Conservation (phyloP, 1,140 invertebrate species). For the Asobara japonica region DNA sequence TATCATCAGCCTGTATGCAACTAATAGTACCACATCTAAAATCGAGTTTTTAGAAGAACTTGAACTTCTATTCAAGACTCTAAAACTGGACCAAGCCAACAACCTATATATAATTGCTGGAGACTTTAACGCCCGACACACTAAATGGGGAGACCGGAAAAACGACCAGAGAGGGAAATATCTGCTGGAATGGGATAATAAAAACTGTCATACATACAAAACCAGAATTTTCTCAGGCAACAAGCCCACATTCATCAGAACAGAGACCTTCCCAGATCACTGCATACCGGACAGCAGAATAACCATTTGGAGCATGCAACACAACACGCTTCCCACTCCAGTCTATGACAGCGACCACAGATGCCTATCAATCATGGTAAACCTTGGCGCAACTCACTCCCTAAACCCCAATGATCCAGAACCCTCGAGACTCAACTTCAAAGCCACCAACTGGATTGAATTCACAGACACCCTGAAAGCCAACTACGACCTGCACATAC, state of each 20-base stretch:
- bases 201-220: background rate
- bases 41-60: slow-evolving; percentile 6
- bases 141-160: background rate
- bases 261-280: background rate
- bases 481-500: background rate
- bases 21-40: background rate
- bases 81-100: background rate
- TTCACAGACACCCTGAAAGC: background rate
- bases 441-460: background rate
- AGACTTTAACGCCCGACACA: background rate
- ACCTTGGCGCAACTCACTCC: background rate
- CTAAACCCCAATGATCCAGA: background rate
- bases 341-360: background rate
- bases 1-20: slow-evolving; percentile 23
- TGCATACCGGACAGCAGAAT: background rate
- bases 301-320: background rate
- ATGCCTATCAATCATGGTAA: background rate
- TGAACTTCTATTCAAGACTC: background rate
- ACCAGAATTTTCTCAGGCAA: background rate
- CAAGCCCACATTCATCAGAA: background rate
- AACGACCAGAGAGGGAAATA: background rate
- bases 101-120: slow-evolving; percentile 27
- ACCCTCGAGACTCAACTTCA: background rate
- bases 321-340: background rate
- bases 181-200: background rate